Base-by-base conservation (phyloP, 2,888 invertebrate genomes). In the Lomographa bimaculata region DNA sequence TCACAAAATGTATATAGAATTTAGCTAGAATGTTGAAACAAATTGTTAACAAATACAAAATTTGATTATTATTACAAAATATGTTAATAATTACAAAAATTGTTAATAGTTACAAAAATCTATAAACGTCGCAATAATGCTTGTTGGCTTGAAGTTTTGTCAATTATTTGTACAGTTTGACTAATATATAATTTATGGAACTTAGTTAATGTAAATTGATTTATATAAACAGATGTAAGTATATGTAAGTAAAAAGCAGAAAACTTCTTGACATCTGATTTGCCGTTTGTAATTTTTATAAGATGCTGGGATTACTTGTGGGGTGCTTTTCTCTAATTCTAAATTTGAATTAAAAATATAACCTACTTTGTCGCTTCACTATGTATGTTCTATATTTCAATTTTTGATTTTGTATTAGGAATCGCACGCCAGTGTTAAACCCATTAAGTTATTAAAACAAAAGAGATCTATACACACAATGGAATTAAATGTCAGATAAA, bases 251-350 rank as follows among this genome's bases (percentile, higher is more conserved):
- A 41, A 27, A 43, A 42, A 26, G 36, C 37, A 32, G 32, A 52
- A 59, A 18, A 45, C 67, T 55, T 69, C 75, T 80, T 81, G 83
- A 75, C 79, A 75, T 83, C 79, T 82, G 80, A 75, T 72, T 63
- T 64, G 59, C 51, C 32, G 32, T 37, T 36, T 35, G n/a, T n/a
- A n/a, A n/a, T n/a, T n/a, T n/a, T n/a, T n/a, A n/a, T n/a, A n/a
- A n/a, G n/a, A n/a, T n/a, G n/a, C n/a, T n/a, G n/a, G n/a, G n/a
- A n/a, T n/a, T n/a, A n/a, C n/a, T n/a, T n/a, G n/a, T n/a, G n/a
- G n/a, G n/a, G n/a, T n/a, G n/a, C n/a, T n/a, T n/a, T n/a, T n/a
- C n/a, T n/a, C n/a, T n/a, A n/a, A n/a, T n/a, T n/a, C n/a, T n/a
- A n/a, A n/a, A n/a, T n/a, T n/a, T n/a, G n/a, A n/a, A n/a, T n/a